These are phyloP conservation scores for Thaleichthys pacificus DNA, from an alignment of 2,797 vertebrate genomes.

Conservation along the genomic window DNA sequence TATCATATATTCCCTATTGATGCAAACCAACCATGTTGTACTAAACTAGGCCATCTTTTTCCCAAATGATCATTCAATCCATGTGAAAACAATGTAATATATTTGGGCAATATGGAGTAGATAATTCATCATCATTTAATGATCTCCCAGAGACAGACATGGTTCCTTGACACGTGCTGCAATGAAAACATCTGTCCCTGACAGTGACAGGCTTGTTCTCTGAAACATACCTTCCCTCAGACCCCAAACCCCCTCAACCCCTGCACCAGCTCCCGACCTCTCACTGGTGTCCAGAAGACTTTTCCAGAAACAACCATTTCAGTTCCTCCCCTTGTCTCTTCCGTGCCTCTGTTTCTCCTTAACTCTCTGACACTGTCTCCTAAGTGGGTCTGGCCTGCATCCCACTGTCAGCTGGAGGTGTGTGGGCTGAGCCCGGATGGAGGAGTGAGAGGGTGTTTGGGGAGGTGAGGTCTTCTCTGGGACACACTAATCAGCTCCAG, in stretches of 20 bases:
- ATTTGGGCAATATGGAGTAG: conserved; percentile 63
- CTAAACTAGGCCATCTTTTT: conserved; percentile 68
- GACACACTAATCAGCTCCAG: conserved; percentile 73
- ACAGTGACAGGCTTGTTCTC: conserved; percentile 36
- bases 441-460: conserved; percentile 53
- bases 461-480: conserved; percentile 64
- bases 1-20: conserved; percentile 73
- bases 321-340: conserved; percentile 34
- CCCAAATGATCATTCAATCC: conserved; percentile 58
- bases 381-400: conserved; percentile 66
- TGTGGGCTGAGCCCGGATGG: conserved; percentile 25
- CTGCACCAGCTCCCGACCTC: conserved; percentile 30
- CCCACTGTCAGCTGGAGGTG: conserved; percentile 59
- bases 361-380: conserved; percentile 55
- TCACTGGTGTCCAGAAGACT: conserved; percentile 25
- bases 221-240: conserved; percentile 8
- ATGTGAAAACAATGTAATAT: conserved; percentile 56
- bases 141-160: conserved; percentile 54
- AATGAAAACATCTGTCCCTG: conserved; percentile 62
- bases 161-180: conserved; percentile 54
- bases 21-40: conserved; percentile 59
- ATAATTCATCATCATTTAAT: conserved; percentile 76
- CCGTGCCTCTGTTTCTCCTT: conserved; percentile 58
- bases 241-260: conserved; percentile 15
- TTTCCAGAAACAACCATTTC: conserved; percentile 23